Evolutionary conservation across 2,888 invertebrate species (phyloP), one percentile per base, ranked within the genome.

Genomic region (Hypselothyrea guttata): DNA sequence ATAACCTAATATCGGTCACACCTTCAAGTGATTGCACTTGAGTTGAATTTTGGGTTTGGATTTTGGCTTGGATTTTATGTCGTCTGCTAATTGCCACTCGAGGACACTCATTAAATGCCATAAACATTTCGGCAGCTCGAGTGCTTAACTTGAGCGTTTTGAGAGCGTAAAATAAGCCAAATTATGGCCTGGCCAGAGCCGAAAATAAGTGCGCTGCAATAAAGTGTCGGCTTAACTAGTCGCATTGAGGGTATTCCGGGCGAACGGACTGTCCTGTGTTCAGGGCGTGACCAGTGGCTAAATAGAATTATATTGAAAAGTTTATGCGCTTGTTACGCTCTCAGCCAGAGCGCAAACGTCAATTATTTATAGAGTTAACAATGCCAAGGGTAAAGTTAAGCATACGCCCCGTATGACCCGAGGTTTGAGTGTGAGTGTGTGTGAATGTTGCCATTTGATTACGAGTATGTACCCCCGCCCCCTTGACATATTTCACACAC

Each of bases 101-200:
- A 53, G 56, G 13, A 47, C n/a, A 44, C 46, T 53, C 56, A 54
- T 66, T 58, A 54, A 68, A 47, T 37, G 37, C 44, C 35, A 33
- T 54, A 57, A 48, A 30, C 47, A 54, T 62, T 59, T 53, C 1
- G 42, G 15, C 40, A 51, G 31, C 53, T 47, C 51, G 52, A 71
- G 71, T 52, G 61, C 57, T 44, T 44, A 56, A 40, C 66, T 57
- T 35, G 45, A 48, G 37, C 53, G 52, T 53, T 49, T 15, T 22
- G 33, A 33, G 45, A 37, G 45, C 73, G 41, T 71, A 56, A 71
- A 62, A 56, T 59, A 47, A 46, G 58, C 49, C 69, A 68, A 59
- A 63, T 68, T 71, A 63, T 59, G 51, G 15, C 38, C 48, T 31
- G 41, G 57, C 35, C 67, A 16, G 45, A 1, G 28, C 22, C 28